Evolutionary conservation across 2,888 invertebrate genomes (phyloP), one percentile per base, ranked within the genome.

Genomic region (Amitus sp.): DNA sequence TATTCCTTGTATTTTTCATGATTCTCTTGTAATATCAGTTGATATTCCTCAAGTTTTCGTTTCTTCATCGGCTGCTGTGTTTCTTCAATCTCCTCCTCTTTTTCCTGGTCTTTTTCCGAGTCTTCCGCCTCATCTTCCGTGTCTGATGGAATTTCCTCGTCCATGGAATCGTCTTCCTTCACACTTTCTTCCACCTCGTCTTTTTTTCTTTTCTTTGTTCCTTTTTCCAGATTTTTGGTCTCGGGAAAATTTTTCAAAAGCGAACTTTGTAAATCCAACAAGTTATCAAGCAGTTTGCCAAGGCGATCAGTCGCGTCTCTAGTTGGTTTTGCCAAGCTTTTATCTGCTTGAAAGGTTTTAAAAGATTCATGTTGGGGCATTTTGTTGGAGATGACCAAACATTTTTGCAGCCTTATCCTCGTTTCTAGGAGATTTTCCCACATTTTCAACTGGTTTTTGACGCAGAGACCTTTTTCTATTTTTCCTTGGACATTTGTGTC

Each of bases 351-450:
- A 28, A 88, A 82, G 45, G 83, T 72, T 7, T 82, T 74, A 70
- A 87, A 88, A 4, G 76, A 77, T 5, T 88, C 85, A 15, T 83
- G 77, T 69, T 91, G 87, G 0, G 96, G 96, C 82, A 96, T 85
- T 76, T 89, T 90, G 80, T 96, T 96, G 0, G 90, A 87, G 10
- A 88, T 86, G 39, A 86, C 83, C 48, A 95, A 79, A 72, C 91
- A 87, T 78, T 95, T 93, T 79, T 97, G 96, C 18, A 96, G 82
- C 75, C 93, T 91, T 70, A 97, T 96, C 66, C 97, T 86, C 77
- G 90, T 86, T 83, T 97, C 95, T 18, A 97, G 79, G 2, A 97
- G 79, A 52, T 87, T 89, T 78, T 97, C 96, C 94, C 95, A 97
- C 1, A 95, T 76, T 33, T 86, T 83, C 20, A 92, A 78, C 76